Evolutionary conservation across 1,140 invertebrate species (phyloP), one percentile per base, ranked within the genome.

Genomic region (Heliconius congener): DNA sequence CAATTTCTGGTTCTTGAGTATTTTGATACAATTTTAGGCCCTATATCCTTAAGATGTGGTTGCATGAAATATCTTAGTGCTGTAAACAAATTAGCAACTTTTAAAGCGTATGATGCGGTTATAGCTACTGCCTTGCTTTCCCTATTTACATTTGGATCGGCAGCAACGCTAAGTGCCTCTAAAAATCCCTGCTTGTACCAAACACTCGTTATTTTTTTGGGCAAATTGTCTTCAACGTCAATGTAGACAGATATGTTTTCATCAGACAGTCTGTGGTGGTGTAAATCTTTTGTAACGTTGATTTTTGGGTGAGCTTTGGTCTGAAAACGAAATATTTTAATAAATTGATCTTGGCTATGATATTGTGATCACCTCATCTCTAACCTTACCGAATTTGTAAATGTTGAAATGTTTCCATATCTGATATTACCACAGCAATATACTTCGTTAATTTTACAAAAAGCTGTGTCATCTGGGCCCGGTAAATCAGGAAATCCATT

Each of bases 1-100:
- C 96, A 97, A 73, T 96, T 95, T 80, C 94, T 90, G 3, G 93
- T 94, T 37, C 91, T 89, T 0, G 94, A 95, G 78, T 95, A 95
- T 74, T 94, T 92, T 8, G 94, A 90, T 3, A 95, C 93, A 27
- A 95, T 92, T 85, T 95, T 95, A 16, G 94, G 94, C 27, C 94
- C 94, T 77, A 95, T 91, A 78, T 95, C 93, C 81, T 95, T 94
- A 37, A 95, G 85, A 88, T 94, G 94, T 3, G 94, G 94, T 82
- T 95, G 94, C 76, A 95, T 88, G 73, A 95, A 91, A 74, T 94
- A 94, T 73, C 91, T 78, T 46, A 95, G 88, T 75, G 88, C 88
- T 23, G 93, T 92, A 55, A 95, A 90, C 1, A 90, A 77, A 84
- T 95, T 95, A 13, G 92, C 91, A 6, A 95, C 85, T 92, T 95